Evolutionary conservation across 92 coral and sea anemone species (phyloP), one percentile per base, ranked within the genome.

Genomic region (Palythoa grandis): DNA sequence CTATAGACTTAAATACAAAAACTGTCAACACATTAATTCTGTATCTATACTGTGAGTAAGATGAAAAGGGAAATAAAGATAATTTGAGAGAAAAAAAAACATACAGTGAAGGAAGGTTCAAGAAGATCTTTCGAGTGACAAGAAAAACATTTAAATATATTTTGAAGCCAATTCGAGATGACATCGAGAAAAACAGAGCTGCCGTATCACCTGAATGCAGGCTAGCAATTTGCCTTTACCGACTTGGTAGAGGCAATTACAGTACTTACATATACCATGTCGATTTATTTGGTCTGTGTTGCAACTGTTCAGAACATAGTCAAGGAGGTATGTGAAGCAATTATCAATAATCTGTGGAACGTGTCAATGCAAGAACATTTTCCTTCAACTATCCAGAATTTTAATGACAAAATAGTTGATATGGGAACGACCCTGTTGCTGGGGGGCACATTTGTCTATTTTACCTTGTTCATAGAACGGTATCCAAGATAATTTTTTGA

Each of bases 111-210:
- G 57, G 66, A 76, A 50, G 60, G 53, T 47, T 47, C 58, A 40
- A 47, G 61, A 76, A 76, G 22, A 76, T 56, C 80, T 43, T 76
- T 76, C 23, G 80, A 17, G 80, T 76, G 23, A 76, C 80, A 47
- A 76, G 60, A n/a, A 76, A 76, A 76, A 76, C 80, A 3, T 76
- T 76, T 43, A 5, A 76, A 61, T 76, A 47, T 56, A 76, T 76
- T 35, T 25, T 43, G 29, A 65, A 20, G 70, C 70, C n/a, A 23
- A 65, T 65, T 65, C 70, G 29, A 65, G 70, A 17, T 65, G 29
- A 65, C 70, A 65, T 65, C 29, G 14, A 65, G 17, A 25, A 65
- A 0, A 54, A 54, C 60, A 54, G 15, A 54, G 60, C 60, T 8
- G 60, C 60, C 60, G 60, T 54, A 54, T 54, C 15, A 54, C 60